Evolutionary conservation across 1,140 invertebrate species (phyloP).

Genomic region (Littorina saxatilis): DNA sequence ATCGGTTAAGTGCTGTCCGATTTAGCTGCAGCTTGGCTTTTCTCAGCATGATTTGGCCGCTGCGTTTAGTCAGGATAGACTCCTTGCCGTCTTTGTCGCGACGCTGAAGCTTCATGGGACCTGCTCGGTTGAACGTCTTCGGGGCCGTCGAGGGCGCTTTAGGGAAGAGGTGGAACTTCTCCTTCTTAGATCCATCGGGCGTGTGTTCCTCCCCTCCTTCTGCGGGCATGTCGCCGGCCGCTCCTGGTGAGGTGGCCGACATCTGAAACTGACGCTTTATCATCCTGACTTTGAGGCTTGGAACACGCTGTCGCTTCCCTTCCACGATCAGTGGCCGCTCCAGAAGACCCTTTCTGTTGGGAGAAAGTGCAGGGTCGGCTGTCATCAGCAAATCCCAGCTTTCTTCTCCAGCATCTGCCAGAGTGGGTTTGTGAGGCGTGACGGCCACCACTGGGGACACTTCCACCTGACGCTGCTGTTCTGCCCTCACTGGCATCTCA

Average conservation of each 20-base stretch:
- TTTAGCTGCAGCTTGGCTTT: slow-evolving; percentile 73
- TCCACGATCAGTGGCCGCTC: slow-evolving; percentile 72
- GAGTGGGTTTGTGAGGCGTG: not conserved
- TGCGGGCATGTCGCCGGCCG: slow-evolving; percentile 1
- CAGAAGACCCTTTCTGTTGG: slow-evolving; percentile 40
- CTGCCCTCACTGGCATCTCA: not conserved
- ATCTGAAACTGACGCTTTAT: not conserved
- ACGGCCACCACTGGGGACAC: not conserved
- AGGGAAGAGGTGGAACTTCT: slow-evolving; percentile 32
- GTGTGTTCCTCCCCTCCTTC: not conserved
- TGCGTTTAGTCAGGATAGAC: slow-evolving; percentile 43
- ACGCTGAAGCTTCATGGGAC: slow-evolving; percentile 42
- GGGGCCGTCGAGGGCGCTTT: slow-evolving; percentile 25
- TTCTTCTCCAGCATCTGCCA: not conserved
- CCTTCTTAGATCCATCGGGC: slow-evolving; percentile 6
- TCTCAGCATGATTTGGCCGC: slow-evolving; percentile 63
- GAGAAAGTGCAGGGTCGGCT: not conserved
- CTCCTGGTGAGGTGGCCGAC: not conserved
- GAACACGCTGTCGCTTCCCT: slow-evolving; percentile 73
- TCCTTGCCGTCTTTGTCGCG: slow-evolving; percentile 43
- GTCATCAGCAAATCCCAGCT: not conserved
- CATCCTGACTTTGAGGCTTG: slow-evolving; percentile 68
- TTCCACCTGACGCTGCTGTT: not conserved
- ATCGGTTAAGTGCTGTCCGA: slow-evolving; percentile 66
- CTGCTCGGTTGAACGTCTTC: slow-evolving; percentile 39